Evolutionary conservation across 2,113 vertebrate species (phyloP).

Genomic region (Phylloscopus whistleri): DNA sequence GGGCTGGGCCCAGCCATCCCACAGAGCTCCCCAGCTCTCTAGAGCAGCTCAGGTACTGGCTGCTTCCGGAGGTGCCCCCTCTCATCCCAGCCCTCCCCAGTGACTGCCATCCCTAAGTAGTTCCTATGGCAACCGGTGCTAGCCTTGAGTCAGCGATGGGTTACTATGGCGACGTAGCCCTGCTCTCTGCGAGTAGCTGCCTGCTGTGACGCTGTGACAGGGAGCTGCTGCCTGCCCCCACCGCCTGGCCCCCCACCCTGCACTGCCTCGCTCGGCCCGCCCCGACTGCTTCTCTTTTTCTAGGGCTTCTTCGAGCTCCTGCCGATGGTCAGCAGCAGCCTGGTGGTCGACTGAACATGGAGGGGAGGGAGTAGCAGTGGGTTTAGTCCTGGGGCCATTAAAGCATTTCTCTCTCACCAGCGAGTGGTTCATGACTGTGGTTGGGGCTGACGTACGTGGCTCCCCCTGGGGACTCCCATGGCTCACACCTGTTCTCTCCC

Average conservation of each 20-base stretch:
- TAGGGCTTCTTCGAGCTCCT: slow-evolving; percentile 94
- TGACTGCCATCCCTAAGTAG: slow-evolving; percentile 11
- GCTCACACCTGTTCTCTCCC: neutral
- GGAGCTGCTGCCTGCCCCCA: neutral
- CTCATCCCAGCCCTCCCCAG: neutral
- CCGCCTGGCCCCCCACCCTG: fast-evolving
- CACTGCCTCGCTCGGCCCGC: fast-evolving
- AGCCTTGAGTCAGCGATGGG: slow-evolving; percentile 63
- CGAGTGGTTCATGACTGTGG: neutral
- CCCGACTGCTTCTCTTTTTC: neutral
- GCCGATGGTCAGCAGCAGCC: slow-evolving; percentile 75
- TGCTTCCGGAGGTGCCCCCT: neutral
- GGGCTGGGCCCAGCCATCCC: neutral
- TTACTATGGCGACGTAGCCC: slow-evolving; percentile 52
- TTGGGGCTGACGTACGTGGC: fast-evolving
- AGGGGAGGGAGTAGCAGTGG: fast-evolving
- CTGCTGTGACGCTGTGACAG: neutral
- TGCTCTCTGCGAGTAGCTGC: slow-evolving; percentile 6
- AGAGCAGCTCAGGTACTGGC: neutral
- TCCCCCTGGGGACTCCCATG: neutral
- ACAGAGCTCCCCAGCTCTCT: neutral
- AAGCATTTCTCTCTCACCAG: neutral
- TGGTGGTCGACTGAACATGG: slow-evolving; percentile 75
- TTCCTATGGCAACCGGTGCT: slow-evolving; percentile 50
- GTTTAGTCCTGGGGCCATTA: neutral